These are phyloP conservation scores for Drosophila bunnanda DNA, from an alignment of 2,888 invertebrate genomes.

Conservation along the genomic window DNA sequence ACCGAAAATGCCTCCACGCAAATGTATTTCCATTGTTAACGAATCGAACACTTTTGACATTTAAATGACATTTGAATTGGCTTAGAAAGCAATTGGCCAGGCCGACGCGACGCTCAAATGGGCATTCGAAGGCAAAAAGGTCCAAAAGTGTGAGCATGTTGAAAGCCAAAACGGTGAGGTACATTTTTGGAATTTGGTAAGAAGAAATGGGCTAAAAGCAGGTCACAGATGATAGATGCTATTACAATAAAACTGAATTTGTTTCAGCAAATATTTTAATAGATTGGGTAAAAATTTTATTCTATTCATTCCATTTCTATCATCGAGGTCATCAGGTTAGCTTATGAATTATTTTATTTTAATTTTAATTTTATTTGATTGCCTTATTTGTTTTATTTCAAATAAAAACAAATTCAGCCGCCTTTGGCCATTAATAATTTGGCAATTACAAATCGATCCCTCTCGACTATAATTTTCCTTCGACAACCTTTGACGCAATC, in stretches of 20 bases:
- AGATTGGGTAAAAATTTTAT: not conserved
- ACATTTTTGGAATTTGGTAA: conserved; percentile 1
- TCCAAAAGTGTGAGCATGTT: conserved; percentile 41
- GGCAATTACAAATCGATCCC: not conserved
- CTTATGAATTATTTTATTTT: too few species aligned
- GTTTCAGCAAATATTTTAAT: not conserved
- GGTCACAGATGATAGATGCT: not conserved
- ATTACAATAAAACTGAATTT: not conserved
- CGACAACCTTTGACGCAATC: conserved; percentile 29
- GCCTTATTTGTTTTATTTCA: too few species aligned
- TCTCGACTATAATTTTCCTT: not conserved
- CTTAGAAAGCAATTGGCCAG: conserved; percentile 49
- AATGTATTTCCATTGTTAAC: conserved; percentile 73
- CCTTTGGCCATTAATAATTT: not conserved
- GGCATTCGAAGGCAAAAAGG: conserved; percentile 19
- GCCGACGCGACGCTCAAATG: conserved; percentile 13
- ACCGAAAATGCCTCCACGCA: conserved; percentile 33
- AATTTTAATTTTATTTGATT: too few species aligned
- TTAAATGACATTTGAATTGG: conserved; percentile 70
- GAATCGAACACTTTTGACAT: conserved; percentile 69
- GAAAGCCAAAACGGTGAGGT: conserved; percentile 27
- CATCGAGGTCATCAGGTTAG: too few species aligned
- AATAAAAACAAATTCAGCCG: not conserved
- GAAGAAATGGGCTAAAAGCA: not conserved
- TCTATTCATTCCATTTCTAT: too few species aligned